Percentiles rank a stretch among this genome's conserved stretches.
phyloP scores from a whole-genome alignment of 2,113 vertebrate genomes.

The Oryzias javanicus region DNA sequence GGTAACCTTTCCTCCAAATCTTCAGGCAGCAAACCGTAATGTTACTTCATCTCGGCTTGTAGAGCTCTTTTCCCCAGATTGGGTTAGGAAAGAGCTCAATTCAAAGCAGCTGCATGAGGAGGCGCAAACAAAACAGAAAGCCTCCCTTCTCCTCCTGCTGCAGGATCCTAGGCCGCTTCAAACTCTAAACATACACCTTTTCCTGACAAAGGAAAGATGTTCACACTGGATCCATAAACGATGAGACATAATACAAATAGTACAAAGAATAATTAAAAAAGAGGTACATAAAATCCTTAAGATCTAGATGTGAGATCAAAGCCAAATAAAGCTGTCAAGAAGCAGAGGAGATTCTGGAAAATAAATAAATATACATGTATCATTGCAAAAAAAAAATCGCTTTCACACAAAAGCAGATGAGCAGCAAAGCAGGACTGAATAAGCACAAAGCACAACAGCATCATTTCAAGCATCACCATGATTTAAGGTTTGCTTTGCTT shows the following conservation, averaged over 20 bases:
- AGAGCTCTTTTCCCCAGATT: slow-evolving; percentile 44
- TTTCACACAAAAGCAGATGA: slow-evolving; percentile 46
- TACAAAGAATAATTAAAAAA: not conserved
- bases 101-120: slow-evolving; percentile 56
- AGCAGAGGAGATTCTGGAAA: not conserved
- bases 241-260: slow-evolving; percentile 10
- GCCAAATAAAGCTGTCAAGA: slow-evolving; percentile 18
- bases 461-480: slow-evolving; percentile 39
- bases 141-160: not conserved
- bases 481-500: slow-evolving; percentile 49
- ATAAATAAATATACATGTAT: not conserved
- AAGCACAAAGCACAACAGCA: slow-evolving; percentile 56
- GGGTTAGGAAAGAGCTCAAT: slow-evolving; percentile 54
- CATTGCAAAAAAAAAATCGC: slow-evolving; percentile 20
- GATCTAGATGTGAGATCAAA: slow-evolving; percentile 4
- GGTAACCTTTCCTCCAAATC: slow-evolving; percentile 12
- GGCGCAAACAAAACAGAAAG: slow-evolving; percentile 20
- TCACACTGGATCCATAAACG: slow-evolving; percentile 10
- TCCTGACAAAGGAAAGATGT: slow-evolving; percentile 1
- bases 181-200: slow-evolving; percentile 16
- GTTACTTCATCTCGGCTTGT: not conserved
- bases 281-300: not conserved
- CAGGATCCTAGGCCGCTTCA: not conserved
- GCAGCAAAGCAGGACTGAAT: slow-evolving; percentile 57
- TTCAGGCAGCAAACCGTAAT: slow-evolving; percentile 11